Base-by-base conservation (phyloP, 2,888 invertebrate species). In the Nasonovia ribisnigri region DNA sequence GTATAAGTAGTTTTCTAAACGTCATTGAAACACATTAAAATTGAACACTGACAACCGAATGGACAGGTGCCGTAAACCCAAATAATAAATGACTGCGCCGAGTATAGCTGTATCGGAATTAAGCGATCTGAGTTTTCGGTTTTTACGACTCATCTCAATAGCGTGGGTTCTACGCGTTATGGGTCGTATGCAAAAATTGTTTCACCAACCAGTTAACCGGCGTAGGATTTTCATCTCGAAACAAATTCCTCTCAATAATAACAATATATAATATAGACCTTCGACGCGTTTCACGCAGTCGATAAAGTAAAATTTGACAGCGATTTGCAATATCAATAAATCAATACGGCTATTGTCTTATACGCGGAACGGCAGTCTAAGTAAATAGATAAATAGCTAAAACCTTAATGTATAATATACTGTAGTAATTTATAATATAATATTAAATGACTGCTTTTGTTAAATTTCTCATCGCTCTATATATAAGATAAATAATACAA, bases 1-100 rank as follows among this genome's bases (percentile, higher is more conserved):
- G 42, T 77, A 43, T 16, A 84, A 26, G 42, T 77, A 43, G 20
- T 57, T 91, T 84, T 57, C 2, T 13, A 24, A 92, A 90, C 46
- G 60, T 48, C 60, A 87, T 60, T 26, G 36, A 26, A 36, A 48
- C 84, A 60, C 86, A 86, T 92, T 86, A 36, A 91, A 92, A 86
- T 57, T 36, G 36, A 43, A 86, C 46, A 46, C 84, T 84, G 90
- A 60, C 60, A 87, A 86, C 43, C 54, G 54, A 60, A 16, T 67
- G 36, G 57, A 67, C 92, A 67, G 57, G 43, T 57, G 88, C 88
- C 92, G 88, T 92, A 92, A 92, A 92, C 48, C 88, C 67, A 36
- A 86, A 77, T 77, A 88, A 92, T 42, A 88, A 92, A 92, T n/a
- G 67, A 88, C 42, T 29, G 36, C 16, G 88, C 88, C 51, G 88